These are phyloP conservation scores for Xiphias gladius DNA, from an alignment of 2,113 vertebrate species.

Conservation along the genomic window DNA sequence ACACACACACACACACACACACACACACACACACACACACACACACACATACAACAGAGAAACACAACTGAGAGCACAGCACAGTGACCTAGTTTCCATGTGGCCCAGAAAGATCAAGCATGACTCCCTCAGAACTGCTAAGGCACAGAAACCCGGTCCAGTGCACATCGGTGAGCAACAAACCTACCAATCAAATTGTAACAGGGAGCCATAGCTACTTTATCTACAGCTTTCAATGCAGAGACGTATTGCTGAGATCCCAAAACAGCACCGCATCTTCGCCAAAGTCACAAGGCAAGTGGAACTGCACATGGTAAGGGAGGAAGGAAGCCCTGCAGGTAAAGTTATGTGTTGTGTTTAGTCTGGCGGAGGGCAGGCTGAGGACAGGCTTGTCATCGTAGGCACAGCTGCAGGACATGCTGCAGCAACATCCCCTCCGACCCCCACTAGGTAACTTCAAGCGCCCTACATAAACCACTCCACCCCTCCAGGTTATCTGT, in stretches of 20 bases:
- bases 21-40: constrained; percentile 36
- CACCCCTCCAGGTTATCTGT: constrained; percentile 63
- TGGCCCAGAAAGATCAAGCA: constrained; percentile 79
- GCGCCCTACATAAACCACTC: constrained; percentile 54
- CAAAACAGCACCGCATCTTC: not conserved
- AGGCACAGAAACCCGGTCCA: constrained; percentile 71
- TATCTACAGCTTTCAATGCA: constrained; percentile 22
- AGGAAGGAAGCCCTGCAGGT: constrained; percentile 62
- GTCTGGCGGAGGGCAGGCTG: constrained; percentile 64
- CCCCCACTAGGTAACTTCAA: constrained; percentile 15
- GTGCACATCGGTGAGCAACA: constrained; percentile 52
- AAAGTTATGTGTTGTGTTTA: constrained; percentile 55
- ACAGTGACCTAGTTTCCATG: constrained; percentile 77
- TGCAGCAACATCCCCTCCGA: constrained; percentile 46
- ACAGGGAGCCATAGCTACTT: not conserved
- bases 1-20: constrained; percentile 19
- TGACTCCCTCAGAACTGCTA: constrained; percentile 76
- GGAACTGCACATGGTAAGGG: constrained; percentile 18
- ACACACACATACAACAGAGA: constrained; percentile 33
- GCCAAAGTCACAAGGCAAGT: constrained; percentile 29
- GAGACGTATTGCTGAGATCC: not conserved
- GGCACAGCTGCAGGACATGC: constrained; percentile 80
- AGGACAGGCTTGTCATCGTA: constrained; percentile 72
- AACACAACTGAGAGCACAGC: constrained; percentile 66
- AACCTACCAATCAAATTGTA: constrained; percentile 25